phyloP scores from a whole-genome alignment of 92 coral and sea anemone genomes.

The Heteractis magnifica region DNA sequence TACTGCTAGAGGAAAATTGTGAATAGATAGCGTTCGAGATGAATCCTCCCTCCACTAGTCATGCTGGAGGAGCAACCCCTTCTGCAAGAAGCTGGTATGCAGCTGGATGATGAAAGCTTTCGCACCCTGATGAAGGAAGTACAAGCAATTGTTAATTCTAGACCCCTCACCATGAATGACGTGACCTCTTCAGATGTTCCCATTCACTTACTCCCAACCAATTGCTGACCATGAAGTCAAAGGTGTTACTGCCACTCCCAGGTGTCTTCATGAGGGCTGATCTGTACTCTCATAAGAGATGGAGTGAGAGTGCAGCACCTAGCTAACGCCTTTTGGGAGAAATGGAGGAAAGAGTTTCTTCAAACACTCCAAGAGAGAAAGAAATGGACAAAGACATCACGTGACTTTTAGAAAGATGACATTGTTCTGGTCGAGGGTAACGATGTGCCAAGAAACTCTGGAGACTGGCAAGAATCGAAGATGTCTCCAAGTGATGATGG shows the following conservation, averaged over 20 bases:
- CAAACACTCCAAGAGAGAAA: not conserved
- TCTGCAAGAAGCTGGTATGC: slow-evolving; percentile 28
- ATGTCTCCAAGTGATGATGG: not conserved
- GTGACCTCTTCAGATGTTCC: slow-evolving; percentile 15
- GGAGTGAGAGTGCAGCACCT: slow-evolving; percentile 17
- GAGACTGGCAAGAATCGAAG: not conserved
- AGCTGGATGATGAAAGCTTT: slow-evolving; percentile 46
- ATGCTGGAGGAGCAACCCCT: slow-evolving; percentile 43
- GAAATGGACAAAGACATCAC: not conserved
- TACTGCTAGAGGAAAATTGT: slow-evolving; percentile 35
- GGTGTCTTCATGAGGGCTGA: slow-evolving; percentile 28
- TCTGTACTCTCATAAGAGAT: slow-evolving; percentile 13
- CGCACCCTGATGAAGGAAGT: slow-evolving; percentile 46
- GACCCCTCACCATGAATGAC: slow-evolving; percentile 45
- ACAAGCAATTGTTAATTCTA: slow-evolving; percentile 33
- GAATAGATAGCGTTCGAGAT: slow-evolving; percentile 26
- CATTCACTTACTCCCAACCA: slow-evolving; percentile 31
- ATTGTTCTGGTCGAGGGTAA: not conserved
- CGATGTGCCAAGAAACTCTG: slow-evolving; percentile 3
- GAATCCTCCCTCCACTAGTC: slow-evolving; percentile 52
- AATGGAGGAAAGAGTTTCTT: slow-evolving; percentile 10
- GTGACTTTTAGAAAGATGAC: not conserved
- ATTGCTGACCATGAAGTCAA: slow-evolving; percentile 38
- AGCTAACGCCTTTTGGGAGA: slow-evolving; percentile 1
- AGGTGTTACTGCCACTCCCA: slow-evolving; percentile 50